Evolutionary conservation across 2,113 vertebrate genomes (phyloP), one percentile per base, ranked within the genome.

Genomic region (Felis chaus): DNA sequence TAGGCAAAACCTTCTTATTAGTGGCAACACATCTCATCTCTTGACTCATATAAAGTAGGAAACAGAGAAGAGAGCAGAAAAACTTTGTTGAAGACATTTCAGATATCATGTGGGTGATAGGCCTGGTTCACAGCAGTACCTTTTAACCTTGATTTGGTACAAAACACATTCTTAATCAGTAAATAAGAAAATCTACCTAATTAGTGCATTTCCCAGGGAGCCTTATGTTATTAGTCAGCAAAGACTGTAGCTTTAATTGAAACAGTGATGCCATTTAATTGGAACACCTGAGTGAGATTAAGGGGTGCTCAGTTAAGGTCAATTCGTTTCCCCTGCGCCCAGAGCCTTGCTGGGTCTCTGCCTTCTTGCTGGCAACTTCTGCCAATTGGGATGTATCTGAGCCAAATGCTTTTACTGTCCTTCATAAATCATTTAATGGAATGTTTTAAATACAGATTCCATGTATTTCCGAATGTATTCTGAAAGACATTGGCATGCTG

Each of bases 261-360:
- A 90, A 95, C 13, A 41, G 73, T 92, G 92, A 95, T 95, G 27
- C 92, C 27, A 73, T 94, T 96, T 97, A 97, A 97, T 88, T 96
- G 96, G 96, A 96, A 93, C 97, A 96, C 83, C 92, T 94, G 95
- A 94, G 41, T 90, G 83, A 94, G 96, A 97, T 97, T 97, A 97
- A 92, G 53, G 65, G 68, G 39, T 45, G 39, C 57, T 86, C 86
- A 48, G 66, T 71, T 65, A 80, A 93, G 95, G 96, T 79, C 91
- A 94, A 0, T 82, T 93, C 13, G 33, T 65, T 94, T 89, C 63
- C 83, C 66, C 14, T 23, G 48, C 25, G 39, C 73, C 63, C 57
- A 55, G 82, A 89, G 95, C 89, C 89, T 86, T 89, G 63, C 85
- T 86, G 63, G 68, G 23, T 74, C 69, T 81, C 57, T 87, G 92